Evolutionary conservation across 2,113 vertebrate genomes (phyloP).

Genomic region (Cottus gobio): DNA sequence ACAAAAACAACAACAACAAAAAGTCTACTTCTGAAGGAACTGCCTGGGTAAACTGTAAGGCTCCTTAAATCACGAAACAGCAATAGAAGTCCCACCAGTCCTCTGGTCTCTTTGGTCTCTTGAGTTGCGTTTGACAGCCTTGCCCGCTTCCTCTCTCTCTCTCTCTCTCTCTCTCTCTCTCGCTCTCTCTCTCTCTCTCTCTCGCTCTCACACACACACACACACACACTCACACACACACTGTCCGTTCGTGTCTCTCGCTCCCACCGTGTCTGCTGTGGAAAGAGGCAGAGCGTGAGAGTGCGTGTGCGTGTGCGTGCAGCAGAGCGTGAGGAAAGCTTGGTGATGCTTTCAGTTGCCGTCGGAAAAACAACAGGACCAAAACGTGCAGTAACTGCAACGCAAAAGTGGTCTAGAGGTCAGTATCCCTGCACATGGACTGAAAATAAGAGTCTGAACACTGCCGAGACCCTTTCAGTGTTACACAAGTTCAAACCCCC

Average conservation of each 20-base stretch:
- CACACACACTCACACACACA: conserved; percentile 12
- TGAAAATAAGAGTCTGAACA: conserved; percentile 17
- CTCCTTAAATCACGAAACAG: background rate
- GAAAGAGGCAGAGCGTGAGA: conserved; percentile 7
- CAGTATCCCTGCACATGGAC: background rate
- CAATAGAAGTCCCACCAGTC: background rate
- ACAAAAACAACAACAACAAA: background rate
- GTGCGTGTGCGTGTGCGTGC: conserved; percentile 16
- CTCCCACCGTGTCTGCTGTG: background rate
- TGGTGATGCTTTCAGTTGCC: conserved; percentile 34
- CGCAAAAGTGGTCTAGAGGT: background rate
- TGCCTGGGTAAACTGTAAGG: background rate
- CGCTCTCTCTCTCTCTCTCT: conserved; percentile 11
- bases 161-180: conserved; percentile 15
- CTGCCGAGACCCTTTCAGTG: background rate
- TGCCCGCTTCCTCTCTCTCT: background rate
- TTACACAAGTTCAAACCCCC: background rate
- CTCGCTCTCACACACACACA: conserved; percentile 4
- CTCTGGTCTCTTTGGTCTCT: conserved; percentile 15
- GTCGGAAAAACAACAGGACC: background rate
- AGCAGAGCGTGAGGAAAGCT: conserved; percentile 4
- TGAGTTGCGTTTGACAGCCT: conserved; percentile 34
- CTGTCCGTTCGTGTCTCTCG: background rate
- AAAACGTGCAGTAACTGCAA: background rate
- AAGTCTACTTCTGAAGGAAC: conserved; percentile 9